Percentiles rank a stretch among this genome's conserved stretches.
Evolutionary conservation across 1,140 invertebrate species (phyloP).

Genomic region (Homalodisca vitripennis): DNA sequence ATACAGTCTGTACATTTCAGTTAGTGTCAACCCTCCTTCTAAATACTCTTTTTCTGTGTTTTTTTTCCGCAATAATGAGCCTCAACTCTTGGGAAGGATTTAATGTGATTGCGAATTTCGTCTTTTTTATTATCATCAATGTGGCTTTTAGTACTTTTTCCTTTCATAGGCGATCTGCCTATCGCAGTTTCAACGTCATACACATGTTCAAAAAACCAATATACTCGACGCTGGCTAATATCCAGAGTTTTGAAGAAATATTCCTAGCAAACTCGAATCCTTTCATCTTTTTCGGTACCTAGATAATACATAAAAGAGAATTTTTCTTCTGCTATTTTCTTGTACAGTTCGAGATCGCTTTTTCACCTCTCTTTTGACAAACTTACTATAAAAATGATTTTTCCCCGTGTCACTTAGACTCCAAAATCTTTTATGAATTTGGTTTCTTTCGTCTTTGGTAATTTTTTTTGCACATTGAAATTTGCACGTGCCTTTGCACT

Average conservation of each 20-base stretch:
- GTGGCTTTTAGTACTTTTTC: neutral
- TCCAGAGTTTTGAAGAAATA: constrained; percentile 9
- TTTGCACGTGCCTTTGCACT: neutral
- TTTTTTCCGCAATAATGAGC: constrained; percentile 4
- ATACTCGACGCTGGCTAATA: neutral
- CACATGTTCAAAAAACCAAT: constrained; percentile 3
- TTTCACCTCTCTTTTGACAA: neutral
- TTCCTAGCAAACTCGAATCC: neutral
- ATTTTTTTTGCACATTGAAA: neutral
- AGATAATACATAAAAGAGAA: neutral
- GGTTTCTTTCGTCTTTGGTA: neutral
- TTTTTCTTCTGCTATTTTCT: constrained; percentile 5
- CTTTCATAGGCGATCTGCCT: neutral
- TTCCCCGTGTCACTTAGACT: neutral
- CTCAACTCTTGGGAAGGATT: neutral
- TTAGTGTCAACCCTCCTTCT: no score
- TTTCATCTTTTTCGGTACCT: neutral
- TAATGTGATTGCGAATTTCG: neutral
- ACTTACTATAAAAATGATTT: constrained; percentile 12
- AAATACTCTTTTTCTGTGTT: no score
- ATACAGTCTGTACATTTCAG: no score
- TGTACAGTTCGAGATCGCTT: neutral
- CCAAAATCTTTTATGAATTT: neutral
- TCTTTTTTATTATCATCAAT: neutral
- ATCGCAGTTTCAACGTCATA: neutral